These are phyloP conservation scores for Limenitis arthemis DNA, from an alignment of 2,888 invertebrate species.

Conservation along the genomic window DNA sequence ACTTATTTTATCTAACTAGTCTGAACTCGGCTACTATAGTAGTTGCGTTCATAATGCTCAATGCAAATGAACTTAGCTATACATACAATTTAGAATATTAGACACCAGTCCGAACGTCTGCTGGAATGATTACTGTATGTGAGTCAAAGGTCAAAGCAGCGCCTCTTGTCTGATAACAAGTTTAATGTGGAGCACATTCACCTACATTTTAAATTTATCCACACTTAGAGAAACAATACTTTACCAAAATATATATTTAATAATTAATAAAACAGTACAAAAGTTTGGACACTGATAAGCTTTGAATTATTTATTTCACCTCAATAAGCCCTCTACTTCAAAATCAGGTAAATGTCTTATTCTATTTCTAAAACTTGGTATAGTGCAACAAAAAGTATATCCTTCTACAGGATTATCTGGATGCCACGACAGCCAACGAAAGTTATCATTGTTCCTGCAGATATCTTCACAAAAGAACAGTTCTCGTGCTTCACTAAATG, in stretches of 20 bases:
- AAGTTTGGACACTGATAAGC: background rate
- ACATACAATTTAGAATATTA: background rate
- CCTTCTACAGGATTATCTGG: conserved; percentile 61
- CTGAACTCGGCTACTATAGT: background rate
- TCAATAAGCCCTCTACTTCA: conserved; percentile 49
- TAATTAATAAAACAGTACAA: background rate
- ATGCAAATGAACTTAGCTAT: background rate
- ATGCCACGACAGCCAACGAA: conserved; percentile 74
- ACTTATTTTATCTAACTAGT: too few relatives aligned
- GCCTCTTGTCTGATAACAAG: conserved; percentile 16
- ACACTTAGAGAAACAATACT: too few relatives aligned
- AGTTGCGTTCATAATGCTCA: background rate
- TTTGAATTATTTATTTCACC: conserved; percentile 22
- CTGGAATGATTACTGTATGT: conserved; percentile 3
- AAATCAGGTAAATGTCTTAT: conserved; percentile 69
- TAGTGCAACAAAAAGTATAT: conserved; percentile 73
- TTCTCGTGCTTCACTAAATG: conserved; percentile 34
- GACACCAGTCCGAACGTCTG: background rate
- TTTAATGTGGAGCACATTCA: conserved; percentile 9
- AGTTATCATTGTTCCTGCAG: conserved; percentile 57
- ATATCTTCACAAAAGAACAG: conserved; percentile 64
- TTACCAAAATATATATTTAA: background rate
- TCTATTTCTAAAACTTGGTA: conserved; percentile 63
- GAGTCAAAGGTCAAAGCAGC: conserved; percentile 10
- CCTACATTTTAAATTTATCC: background rate